Conservation (phyloP, 2,888 invertebrate genomes). For the Cheilosia vulpina region DNA sequence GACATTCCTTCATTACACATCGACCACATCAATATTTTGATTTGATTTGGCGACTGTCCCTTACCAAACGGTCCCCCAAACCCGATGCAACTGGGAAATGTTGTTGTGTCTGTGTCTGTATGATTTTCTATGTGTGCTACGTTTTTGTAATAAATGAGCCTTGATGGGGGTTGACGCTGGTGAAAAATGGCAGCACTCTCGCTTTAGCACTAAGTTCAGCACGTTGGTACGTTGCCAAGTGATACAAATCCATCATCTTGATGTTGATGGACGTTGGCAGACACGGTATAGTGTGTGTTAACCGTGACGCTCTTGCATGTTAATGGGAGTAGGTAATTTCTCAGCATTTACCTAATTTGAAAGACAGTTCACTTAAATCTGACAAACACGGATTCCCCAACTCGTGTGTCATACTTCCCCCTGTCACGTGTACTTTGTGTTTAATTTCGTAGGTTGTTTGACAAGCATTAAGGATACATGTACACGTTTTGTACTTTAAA, state of each 20-base stretch:
- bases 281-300: not conserved
- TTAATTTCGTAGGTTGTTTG: not conserved
- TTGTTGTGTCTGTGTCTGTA: no score
- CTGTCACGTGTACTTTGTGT: not conserved
- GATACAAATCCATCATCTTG: slow-evolving; percentile 44
- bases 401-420: slow-evolving; percentile 1
- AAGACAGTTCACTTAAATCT: slow-evolving; percentile 17
- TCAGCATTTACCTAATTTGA: slow-evolving; percentile 9
- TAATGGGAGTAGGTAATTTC: slow-evolving; percentile 27
- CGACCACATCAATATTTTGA: no score
- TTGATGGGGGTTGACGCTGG: slow-evolving; percentile 19
- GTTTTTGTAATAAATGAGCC: slow-evolving; percentile 11
- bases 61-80: no score
- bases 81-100: no score
- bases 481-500: not conserved
- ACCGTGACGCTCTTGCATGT: not conserved
- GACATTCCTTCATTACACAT: no score
- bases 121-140: not conserved
- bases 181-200: slow-evolving; percentile 16
- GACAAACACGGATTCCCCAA: slow-evolving; percentile 3
- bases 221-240: slow-evolving; percentile 6
- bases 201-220: not conserved
- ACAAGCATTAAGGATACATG: not conserved
- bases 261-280: slow-evolving; percentile 23
- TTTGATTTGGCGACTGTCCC: no score